Conservation (phyloP, 1,140 invertebrate species). For the Conus ventricosus region DNA sequence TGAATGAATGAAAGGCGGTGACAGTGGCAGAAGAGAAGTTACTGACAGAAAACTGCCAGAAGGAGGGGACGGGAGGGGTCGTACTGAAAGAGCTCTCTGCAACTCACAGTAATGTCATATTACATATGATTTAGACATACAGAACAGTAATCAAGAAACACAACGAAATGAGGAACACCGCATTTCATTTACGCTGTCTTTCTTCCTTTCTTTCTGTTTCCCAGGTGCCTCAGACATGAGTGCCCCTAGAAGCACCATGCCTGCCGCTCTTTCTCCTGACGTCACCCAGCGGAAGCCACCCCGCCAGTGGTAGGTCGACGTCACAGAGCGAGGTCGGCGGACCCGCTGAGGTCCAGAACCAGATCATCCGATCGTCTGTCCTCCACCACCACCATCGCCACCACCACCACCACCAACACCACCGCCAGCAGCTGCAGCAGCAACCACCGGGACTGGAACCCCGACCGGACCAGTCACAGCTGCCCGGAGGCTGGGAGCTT, state of each 20-base stretch:
- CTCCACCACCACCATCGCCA: background rate
- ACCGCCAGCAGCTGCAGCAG: background rate
- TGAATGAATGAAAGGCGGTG: too few relatives aligned
- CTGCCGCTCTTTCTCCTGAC: background rate
- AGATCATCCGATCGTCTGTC: background rate
- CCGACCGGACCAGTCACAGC: background rate
- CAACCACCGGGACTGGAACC: background rate
- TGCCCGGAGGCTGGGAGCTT: background rate
- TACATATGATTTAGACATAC: background rate
- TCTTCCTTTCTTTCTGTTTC: background rate
- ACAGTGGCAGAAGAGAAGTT: too few relatives aligned
- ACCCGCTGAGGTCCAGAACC: background rate
- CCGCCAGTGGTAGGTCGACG: background rate
- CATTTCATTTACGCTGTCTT: too few relatives aligned
- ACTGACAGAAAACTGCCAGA: too few relatives aligned
- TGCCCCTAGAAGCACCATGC: background rate
- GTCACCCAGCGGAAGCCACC: background rate
- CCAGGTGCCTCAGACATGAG: background rate
- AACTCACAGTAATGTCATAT: background rate
- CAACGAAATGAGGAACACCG: too few relatives aligned
- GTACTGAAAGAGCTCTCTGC: background rate
- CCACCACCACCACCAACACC: constrained; percentile 11
- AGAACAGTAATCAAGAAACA: too few relatives aligned
- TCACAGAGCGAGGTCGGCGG: background rate
- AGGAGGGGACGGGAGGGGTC: too few relatives aligned